phyloP scores from a whole-genome alignment of 1,140 invertebrate species.

The Pogonus chalceus region DNA sequence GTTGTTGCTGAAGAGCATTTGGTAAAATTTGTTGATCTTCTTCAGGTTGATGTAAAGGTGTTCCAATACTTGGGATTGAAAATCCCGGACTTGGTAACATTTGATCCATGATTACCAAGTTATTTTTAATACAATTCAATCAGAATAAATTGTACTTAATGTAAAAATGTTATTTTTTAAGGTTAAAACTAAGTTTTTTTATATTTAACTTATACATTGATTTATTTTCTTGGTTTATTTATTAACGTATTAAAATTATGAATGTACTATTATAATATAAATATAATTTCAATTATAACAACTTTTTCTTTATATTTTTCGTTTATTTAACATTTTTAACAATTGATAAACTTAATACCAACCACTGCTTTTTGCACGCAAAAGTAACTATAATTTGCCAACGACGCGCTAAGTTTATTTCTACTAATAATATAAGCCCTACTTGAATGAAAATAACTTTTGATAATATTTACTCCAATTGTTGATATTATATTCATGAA shows the following conservation, averaged over 20 bases:
- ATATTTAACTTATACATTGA: neutral
- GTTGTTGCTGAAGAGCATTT: conserved; percentile 60
- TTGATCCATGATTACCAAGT: conserved; percentile 61
- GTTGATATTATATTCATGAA: too few species aligned
- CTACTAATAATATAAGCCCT: too few species aligned
- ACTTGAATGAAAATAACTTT: too few species aligned
- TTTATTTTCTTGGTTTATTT: neutral
- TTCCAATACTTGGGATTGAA: conserved; percentile 82
- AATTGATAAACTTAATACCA: too few species aligned
- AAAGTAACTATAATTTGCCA: too few species aligned
- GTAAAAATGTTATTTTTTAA: neutral
- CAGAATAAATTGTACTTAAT: neutral
- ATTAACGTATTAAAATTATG: too few species aligned
- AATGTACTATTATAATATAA: too few species aligned
- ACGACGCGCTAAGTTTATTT: too few species aligned
- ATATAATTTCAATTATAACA: neutral
- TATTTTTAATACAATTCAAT: neutral
- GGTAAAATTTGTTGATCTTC: conserved; percentile 80
- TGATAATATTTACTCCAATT: too few species aligned
- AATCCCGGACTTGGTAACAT: conserved; percentile 83
- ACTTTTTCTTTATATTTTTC: too few species aligned
- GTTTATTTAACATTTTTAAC: too few species aligned
- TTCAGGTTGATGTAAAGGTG: conserved; percentile 81
- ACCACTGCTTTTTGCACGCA: too few species aligned
- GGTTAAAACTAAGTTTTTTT: neutral